Base-by-base conservation (phyloP, 2,888 invertebrate species). In the Microctonus aethiopoides region DNA sequence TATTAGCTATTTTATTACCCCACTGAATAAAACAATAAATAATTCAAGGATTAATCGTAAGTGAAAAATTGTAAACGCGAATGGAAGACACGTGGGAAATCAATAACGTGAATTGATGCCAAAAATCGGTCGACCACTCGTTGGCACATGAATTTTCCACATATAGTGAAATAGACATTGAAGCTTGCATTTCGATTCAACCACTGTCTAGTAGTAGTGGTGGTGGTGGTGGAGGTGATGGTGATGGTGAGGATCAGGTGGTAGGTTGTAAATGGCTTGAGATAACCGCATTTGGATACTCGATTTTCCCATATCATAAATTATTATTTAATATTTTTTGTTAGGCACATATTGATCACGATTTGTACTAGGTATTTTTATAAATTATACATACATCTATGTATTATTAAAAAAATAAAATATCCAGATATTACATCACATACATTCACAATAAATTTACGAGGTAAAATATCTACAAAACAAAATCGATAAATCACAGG, bases 401-500 rank as follows among this genome's bases (percentile, higher is more conserved):
- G 32, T 32, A n/a, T 20, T 59, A 26, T 26, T 36, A 5, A 26
- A 24, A 24, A 56, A 11, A 39, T n/a, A n/a, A 61, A 67, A n/a
- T 13, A 51, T 41, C n/a, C n/a, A n/a, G n/a, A n/a, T n/a, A n/a
- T n/a, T n/a, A n/a, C n/a, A n/a, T n/a, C n/a, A n/a, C n/a, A n/a
- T n/a, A n/a, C n/a, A n/a, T n/a, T n/a, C n/a, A n/a, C n/a, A n/a
- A n/a, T n/a, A n/a, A n/a, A n/a, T n/a, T n/a, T n/a, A n/a, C n/a
- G n/a, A n/a, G n/a, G n/a, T n/a, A n/a, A n/a, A n/a, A n/a, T n/a
- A n/a, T n/a, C n/a, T n/a, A n/a, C n/a, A n/a, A 69, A n/a, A 69
- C 70, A 70, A 68, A 59, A 65, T 67, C 72, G 72, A 75, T 75
- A 73, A 75, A 75, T 75, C 73, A 70, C 67, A 72, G 70, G 41